Conservation (phyloP, 2,113 vertebrate species). For the Hippocampus comes region DNA sequence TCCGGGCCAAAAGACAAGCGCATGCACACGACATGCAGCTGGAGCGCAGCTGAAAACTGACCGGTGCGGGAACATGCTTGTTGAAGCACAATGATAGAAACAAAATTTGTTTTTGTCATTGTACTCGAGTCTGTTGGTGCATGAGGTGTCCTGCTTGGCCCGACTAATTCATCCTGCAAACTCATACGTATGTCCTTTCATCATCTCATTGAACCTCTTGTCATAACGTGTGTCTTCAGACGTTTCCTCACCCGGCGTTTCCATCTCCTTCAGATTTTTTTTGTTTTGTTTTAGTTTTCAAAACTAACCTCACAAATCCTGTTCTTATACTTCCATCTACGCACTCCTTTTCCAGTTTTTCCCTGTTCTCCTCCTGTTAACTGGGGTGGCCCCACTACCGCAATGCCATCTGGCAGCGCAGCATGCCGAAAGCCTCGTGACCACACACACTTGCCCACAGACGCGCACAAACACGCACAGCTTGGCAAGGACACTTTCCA, state of each 20-base stretch:
- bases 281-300: slow-evolving; percentile 18
- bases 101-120: slow-evolving; percentile 22
- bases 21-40: slow-evolving; percentile 25
- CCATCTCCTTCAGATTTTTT: slow-evolving; percentile 8
- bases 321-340: slow-evolving; percentile 38
- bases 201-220: slow-evolving; percentile 20
- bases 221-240: slow-evolving; percentile 27
- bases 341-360: slow-evolving; percentile 42
- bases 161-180: slow-evolving; percentile 1
- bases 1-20: slow-evolving; percentile 38
- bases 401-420: slow-evolving; percentile 75
- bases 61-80: slow-evolving; percentile 37
- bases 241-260: slow-evolving; percentile 17
- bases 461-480: slow-evolving; percentile 31
- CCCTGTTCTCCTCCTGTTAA: slow-evolving; percentile 47
- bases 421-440: slow-evolving; percentile 63
- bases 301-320: slow-evolving; percentile 28
- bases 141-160: slow-evolving; percentile 4
- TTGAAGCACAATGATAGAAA: slow-evolving; percentile 30
- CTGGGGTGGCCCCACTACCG: slow-evolving; percentile 62
- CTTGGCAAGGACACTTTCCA: slow-evolving; percentile 64
- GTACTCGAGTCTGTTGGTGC: slow-evolving; percentile 11
- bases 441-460: slow-evolving; percentile 49
- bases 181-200: slow-evolving; percentile 27
- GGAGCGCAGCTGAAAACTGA: slow-evolving; percentile 62